Percentiles rank a stretch among this genome's conserved stretches.
Evolutionary conservation across 2,888 invertebrate species (phyloP).

Genomic region (Amphipyra tragopoginis): DNA sequence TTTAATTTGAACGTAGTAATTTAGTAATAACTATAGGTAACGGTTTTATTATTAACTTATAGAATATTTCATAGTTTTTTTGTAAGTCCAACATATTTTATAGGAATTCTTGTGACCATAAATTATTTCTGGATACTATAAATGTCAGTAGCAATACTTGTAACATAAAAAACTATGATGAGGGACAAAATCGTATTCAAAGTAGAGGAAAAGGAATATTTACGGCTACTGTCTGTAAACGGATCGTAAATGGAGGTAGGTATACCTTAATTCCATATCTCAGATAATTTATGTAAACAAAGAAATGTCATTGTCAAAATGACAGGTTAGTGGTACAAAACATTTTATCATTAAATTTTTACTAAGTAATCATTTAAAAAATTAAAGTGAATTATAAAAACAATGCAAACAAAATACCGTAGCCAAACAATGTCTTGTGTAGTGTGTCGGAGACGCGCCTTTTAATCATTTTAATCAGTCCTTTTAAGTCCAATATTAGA

Average conservation of each 20-base stretch:
- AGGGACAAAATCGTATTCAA: constrained; percentile 47
- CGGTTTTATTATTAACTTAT: constrained; percentile 5
- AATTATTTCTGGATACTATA: constrained; percentile 40
- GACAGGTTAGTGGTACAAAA: too few relatives aligned
- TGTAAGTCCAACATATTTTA: constrained; percentile 11
- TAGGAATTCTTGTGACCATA: constrained; percentile 22
- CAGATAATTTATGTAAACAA: too few relatives aligned
- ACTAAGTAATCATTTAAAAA: too few relatives aligned
- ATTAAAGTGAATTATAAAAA: too few relatives aligned
- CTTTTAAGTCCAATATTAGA: too few relatives aligned
- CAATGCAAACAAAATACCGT: too few relatives aligned
- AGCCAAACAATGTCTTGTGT: too few relatives aligned
- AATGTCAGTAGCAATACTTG: constrained; percentile 44
- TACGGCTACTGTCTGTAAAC: constrained; percentile 29
- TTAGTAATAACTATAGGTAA: constrained; percentile 1
- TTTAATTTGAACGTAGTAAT: constrained; percentile 15
- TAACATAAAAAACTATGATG: constrained; percentile 50
- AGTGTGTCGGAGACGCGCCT: too few relatives aligned
- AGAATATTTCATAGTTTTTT: background rate
- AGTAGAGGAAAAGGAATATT: constrained; percentile 42
- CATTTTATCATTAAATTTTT: too few relatives aligned
- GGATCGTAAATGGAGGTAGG: constrained; percentile 43
- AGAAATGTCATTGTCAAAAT: too few relatives aligned
- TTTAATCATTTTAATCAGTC: too few relatives aligned
- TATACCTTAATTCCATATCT: too few relatives aligned